These are phyloP conservation scores for Aphelenchoides fujianensis DNA, from an alignment of 1,140 invertebrate species.

Conservation along the genomic window DNA sequence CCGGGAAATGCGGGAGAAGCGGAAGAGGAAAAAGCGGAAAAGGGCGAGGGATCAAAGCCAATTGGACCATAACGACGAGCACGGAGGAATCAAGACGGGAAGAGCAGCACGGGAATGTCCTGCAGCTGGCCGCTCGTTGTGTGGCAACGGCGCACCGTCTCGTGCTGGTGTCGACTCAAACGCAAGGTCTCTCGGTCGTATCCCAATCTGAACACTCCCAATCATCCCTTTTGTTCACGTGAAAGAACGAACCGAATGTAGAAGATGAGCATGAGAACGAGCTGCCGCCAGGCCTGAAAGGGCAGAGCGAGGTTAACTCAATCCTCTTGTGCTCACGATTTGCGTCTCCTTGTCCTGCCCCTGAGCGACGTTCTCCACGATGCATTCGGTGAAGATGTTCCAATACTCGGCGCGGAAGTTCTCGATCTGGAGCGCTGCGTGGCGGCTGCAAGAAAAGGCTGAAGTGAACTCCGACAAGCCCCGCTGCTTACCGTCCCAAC, in stretches of 20 bases:
- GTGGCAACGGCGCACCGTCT: slow-evolving; percentile 6
- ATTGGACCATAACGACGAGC: too few relatives aligned
- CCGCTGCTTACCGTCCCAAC: slow-evolving; percentile 37
- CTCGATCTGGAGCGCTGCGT: slow-evolving; percentile 38
- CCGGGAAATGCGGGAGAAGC: too few relatives aligned
- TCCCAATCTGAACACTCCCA: slow-evolving; percentile 31
- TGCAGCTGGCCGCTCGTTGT: neutral
- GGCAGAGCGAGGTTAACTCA: too few relatives aligned
- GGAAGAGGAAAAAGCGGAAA: too few relatives aligned
- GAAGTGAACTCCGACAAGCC: slow-evolving; percentile 20
- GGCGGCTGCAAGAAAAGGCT: slow-evolving; percentile 24
- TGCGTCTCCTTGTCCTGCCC: slow-evolving; percentile 45
- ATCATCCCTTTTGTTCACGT: slow-evolving; percentile 3
- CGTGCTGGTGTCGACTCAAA: slow-evolving; percentile 9
- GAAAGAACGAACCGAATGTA: slow-evolving; percentile 27
- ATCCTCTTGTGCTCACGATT: too few relatives aligned
- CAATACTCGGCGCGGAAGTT: slow-evolving; percentile 46
- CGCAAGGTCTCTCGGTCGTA: slow-evolving; percentile 38
- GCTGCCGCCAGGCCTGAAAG: slow-evolving; percentile 46
- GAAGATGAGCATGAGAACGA: slow-evolving; percentile 45
- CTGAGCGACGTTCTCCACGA: slow-evolving; percentile 30
- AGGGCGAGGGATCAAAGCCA: neutral
- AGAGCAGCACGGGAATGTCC: slow-evolving; percentile 2
- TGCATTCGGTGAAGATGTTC: slow-evolving; percentile 50
- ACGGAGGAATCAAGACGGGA: neutral